Evolutionary conservation across 2,113 vertebrate species (phyloP).

Genomic region (Pedetes capensis): DNA sequence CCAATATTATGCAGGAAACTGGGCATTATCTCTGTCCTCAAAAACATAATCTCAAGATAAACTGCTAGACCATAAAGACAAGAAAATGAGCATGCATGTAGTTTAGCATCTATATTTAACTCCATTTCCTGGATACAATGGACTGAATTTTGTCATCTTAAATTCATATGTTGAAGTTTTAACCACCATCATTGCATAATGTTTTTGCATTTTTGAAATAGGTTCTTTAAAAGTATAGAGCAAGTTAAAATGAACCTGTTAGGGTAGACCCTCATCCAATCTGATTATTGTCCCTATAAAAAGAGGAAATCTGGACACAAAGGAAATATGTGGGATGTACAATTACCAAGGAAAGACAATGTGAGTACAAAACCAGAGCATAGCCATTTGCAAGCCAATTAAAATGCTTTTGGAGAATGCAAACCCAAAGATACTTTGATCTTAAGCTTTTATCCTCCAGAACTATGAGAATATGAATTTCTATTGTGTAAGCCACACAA

Average conservation of each 20-base stretch:
- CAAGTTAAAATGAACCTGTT: not conserved
- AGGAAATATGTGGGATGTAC: fast-evolving
- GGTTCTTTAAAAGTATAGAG: not conserved
- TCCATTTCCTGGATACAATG: not conserved
- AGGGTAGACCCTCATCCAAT: not conserved
- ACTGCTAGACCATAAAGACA: not conserved
- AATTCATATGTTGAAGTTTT: not conserved
- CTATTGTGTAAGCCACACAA: fast-evolving
- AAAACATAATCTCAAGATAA: not conserved
- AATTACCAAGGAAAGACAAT: not conserved
- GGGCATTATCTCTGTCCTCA: not conserved
- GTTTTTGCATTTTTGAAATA: not conserved
- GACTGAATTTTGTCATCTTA: not conserved
- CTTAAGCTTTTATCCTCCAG: not conserved
- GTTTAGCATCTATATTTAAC: not conserved
- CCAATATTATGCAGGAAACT: too few relatives aligned
- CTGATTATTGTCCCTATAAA: fast-evolving
- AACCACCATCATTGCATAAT: not conserved
- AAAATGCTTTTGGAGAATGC: not conserved
- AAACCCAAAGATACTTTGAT: not conserved
- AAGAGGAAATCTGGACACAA: not conserved
- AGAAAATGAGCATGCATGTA: not conserved
- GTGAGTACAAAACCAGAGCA: not conserved
- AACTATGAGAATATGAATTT: not conserved
- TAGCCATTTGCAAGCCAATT: fast-evolving